Base-by-base conservation (phyloP, 2,113 vertebrate species). In the Oryzias celebensis region DNA sequence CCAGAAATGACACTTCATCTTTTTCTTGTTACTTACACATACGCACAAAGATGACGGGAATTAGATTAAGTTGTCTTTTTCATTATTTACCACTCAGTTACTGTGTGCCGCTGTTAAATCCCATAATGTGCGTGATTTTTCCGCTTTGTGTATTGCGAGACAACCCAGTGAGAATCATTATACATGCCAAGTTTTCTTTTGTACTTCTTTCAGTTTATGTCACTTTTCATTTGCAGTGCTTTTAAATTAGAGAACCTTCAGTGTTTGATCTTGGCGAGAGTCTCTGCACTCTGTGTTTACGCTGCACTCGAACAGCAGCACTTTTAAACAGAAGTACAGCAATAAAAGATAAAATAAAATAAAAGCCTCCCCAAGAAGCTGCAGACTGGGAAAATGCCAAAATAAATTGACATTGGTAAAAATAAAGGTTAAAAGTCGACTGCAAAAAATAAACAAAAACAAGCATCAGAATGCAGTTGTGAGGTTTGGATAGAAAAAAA, bases 1-100 rank as follows among this genome's bases (percentile, higher is more conserved):
- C 65, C 58, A 86, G 63, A 77, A 68, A 65, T 73, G 73, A 66
- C 85, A 67, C 75, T 80, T 69, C 42, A 55, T 52, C 65, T 26
- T 57, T 65, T 70, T 50, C 65, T 70, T 63, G 52, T 77, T 82
- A 68, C 74, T 56, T 68, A 63, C 22, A 78, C 68, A 53, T 18
- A 58, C 16, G 50, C 70, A 77, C 75, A 65, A 3, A 65, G 62
- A 82, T 73, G 77, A 73, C 77, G 62, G 49, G 75, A 75, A 77
- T 87, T 80, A 68, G 46, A 85, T 80, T 46, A 75, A 58, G 54
- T 62, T 75, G 60, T 80, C 53, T 46, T 61, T 56, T 71, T 52
- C 42, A 70, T 58, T 69, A 62, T 73, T 58, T 67, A 54, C 57
- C 62, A 65, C 55, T 50, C 23, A 45, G 48, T 62, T 24, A 58